Percentiles rank a stretch among this genome's conserved stretches.
These are phyloP conservation scores for Matsumyia berberina DNA, from an alignment of 2,888 invertebrate genomes.

Conservation along the genomic window DNA sequence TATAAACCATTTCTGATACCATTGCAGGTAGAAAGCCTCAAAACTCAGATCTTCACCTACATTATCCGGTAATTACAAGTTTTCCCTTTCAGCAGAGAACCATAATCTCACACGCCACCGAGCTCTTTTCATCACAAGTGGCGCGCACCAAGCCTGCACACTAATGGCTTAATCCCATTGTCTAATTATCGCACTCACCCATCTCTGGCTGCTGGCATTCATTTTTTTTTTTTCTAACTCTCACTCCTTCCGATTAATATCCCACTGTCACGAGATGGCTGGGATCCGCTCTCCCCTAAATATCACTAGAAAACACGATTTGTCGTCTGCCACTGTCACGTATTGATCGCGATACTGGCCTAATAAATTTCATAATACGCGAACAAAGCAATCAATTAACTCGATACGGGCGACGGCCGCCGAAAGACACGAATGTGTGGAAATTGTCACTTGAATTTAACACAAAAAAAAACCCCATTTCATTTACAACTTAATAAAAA, in stretches of 20 bases:
- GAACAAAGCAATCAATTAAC: constrained; percentile 67
- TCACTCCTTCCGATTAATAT: constrained; percentile 56
- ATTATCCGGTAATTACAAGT: constrained; percentile 49
- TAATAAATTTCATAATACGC: constrained; percentile 64
- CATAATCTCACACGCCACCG: constrained; percentile 58
- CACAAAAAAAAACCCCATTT: constrained; percentile 15
- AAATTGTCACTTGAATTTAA: constrained; percentile 52
- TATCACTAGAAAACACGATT: constrained; percentile 7
- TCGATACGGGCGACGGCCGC: constrained; percentile 24
- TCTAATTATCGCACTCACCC: constrained; percentile 67
- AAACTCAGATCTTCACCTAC: constrained; percentile 46
- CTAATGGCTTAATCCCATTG: constrained; percentile 69
- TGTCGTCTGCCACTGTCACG: constrained; percentile 23
- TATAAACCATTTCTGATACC: constrained; percentile 5
- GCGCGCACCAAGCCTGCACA: constrained; percentile 39
- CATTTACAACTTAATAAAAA: constrained; percentile 22
- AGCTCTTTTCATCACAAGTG: constrained; percentile 19
- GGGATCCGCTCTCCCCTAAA: constrained; percentile 12
- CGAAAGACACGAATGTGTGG: constrained; percentile 41
- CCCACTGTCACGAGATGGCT: constrained; percentile 65
- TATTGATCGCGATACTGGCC: constrained; percentile 65
- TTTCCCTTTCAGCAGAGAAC: constrained; percentile 65
- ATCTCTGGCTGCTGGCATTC: constrained; percentile 47
- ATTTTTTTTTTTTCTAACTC: constrained; percentile 46
- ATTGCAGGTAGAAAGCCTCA: constrained; percentile 24